Percentiles rank a stretch among this genome's conserved stretches.
phyloP scores from a whole-genome alignment of 2,888 invertebrate genomes.

The Trichogramma evanescens region DNA sequence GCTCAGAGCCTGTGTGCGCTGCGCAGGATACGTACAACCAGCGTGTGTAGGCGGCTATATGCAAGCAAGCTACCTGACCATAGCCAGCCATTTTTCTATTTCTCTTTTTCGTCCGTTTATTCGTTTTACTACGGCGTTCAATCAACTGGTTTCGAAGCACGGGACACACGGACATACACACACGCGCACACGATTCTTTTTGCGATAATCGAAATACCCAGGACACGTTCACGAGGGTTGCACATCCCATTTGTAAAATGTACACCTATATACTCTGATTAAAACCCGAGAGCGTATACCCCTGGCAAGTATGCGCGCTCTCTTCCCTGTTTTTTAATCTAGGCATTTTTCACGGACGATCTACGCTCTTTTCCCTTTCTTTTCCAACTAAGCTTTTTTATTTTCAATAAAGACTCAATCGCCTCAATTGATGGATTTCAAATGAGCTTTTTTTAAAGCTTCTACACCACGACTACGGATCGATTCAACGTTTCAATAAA shows the following conservation, averaged over 20 bases:
- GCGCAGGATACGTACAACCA: no score
- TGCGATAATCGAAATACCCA: slow-evolving; percentile 20
- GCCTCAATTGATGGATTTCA: no score
- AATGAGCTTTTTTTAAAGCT: no score
- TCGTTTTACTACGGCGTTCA: slow-evolving; percentile 6
- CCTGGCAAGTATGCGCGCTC: not conserved
- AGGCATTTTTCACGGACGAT: not conserved
- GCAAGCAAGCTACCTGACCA: no score
- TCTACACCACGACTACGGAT: no score
- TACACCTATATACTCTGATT: slow-evolving; percentile 12
- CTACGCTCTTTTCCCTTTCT: no score
- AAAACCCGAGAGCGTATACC: slow-evolving; percentile 6
- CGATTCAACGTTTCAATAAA: no score
- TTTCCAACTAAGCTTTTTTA: no score
- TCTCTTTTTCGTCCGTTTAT: not conserved
- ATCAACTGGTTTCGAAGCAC: slow-evolving; percentile 7
- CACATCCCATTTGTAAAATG: not conserved
- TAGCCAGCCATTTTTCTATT: not conserved
- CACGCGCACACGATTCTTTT: slow-evolving; percentile 12
- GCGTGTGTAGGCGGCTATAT: no score
- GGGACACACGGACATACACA: no score
- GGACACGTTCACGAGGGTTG: not conserved
- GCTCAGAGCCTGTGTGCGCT: not conserved
- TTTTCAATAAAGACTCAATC: no score
- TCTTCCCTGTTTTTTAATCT: slow-evolving; percentile 7